Conservation (phyloP, 2,888 invertebrate species). For the Philhelius pedissequus region DNA sequence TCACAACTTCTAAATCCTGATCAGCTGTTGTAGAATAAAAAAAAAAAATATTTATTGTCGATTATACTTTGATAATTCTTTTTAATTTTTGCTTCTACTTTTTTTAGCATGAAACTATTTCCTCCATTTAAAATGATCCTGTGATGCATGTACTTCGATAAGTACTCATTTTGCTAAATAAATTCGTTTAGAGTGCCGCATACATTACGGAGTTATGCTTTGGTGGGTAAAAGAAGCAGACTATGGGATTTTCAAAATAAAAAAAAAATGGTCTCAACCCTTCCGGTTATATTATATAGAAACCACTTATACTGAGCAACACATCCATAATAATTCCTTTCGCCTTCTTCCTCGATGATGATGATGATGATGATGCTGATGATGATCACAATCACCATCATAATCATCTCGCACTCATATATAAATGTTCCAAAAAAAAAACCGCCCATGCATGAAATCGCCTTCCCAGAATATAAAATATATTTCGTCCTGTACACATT, state of each 20-base stretch:
- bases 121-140: slow-evolving; percentile 1
- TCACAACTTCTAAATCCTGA: background rate
- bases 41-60: background rate
- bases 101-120: background rate
- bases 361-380: background rate
- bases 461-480: slow-evolving; percentile 12
- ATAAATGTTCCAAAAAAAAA: slow-evolving; percentile 19
- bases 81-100: background rate
- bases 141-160: background rate
- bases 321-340: slow-evolving; percentile 32
- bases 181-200: slow-evolving; percentile 4
- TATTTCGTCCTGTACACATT: background rate
- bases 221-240: background rate
- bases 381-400: background rate
- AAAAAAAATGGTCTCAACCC: slow-evolving; percentile 31
- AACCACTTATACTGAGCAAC: slow-evolving; percentile 29
- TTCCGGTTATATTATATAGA: slow-evolving; percentile 13
- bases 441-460: slow-evolving; percentile 31
- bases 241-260: background rate
- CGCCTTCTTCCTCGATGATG: background rate
- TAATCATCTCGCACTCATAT: slow-evolving; percentile 36
- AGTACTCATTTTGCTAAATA: slow-evolving; percentile 13
- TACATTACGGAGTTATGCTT: background rate
- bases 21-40: background rate
- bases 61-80: background rate